Base-by-base conservation (phyloP, 30 jellyfish, hydroid and myxozoan genomes). In the Kudoa iwatai region DNA sequence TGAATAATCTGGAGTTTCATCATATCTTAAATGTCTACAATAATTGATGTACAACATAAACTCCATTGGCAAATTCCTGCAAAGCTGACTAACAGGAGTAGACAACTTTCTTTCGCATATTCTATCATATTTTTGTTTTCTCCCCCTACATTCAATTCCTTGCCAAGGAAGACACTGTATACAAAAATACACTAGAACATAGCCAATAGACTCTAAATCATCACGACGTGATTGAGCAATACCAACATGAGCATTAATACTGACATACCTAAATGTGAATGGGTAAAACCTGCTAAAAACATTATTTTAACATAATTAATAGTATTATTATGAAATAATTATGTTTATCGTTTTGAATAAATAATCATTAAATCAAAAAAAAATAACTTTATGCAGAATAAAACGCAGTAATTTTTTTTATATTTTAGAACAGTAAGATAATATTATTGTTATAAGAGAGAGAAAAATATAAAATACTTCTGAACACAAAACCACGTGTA, bases 211-310 rank as follows among this genome's bases (percentile, higher is more conserved):
- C 36, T 69, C 92, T 77, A 61, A 54, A 34, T 69, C 92, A 52
- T 69, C 92, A 34, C 92, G 49, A 19, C 92, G 40, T 32, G 86
- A 58, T 51, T 69, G 92, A 40, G 58, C 92, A 7, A 74, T 74
- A 11, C 94, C 94, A 33, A 74, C 62, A 45, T 74, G 94, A 1
- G 94, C 87, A 40, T 74, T 74, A 34, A 74, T 59, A 47, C 94
- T 74, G 24, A 87, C 94, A 48, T 74, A 74, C 33, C 94, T 45
- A 2, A n/a, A n/a, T n/a, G n/a, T n/a, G n/a, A n/a, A n/a, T n/a
- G n/a, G n/a, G n/a, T n/a, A n/a, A n/a, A n/a, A n/a, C n/a, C n/a
- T n/a, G n/a, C n/a, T n/a, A n/a, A n/a, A n/a, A n/a, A n/a, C n/a
- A n/a, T n/a, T n/a, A n/a, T n/a, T n/a, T n/a, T n/a, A n/a, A n/a